Percentiles rank a stretch among this genome's conserved stretches.
Conservation (phyloP, 1,140 invertebrate genomes). For the Probaryconus sp. region DNA sequence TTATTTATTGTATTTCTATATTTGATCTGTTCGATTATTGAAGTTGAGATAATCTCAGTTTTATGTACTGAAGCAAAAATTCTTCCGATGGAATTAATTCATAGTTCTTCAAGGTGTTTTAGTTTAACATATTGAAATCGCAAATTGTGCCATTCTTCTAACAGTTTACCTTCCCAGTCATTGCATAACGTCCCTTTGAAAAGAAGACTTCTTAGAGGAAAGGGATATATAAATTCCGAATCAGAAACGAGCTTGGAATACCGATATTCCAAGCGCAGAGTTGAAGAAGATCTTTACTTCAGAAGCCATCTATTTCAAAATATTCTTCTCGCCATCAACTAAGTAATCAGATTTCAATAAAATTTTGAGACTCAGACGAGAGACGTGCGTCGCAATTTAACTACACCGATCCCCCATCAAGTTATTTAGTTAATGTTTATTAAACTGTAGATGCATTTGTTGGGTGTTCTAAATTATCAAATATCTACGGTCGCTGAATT, state of each 20-base stretch:
- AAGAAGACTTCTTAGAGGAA: constrained; percentile 40
- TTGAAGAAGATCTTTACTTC: constrained; percentile 50
- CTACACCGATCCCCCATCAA: constrained; percentile 13
- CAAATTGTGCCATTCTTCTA: constrained; percentile 49
- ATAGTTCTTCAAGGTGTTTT: too few species aligned
- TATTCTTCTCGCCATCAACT: constrained; percentile 47
- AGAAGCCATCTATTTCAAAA: constrained; percentile 58
- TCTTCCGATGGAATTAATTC: too few species aligned
- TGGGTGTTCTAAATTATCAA: constrained; percentile 34
- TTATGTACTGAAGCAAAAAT: too few species aligned
- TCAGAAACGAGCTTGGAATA: constrained; percentile 49
- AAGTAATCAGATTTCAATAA: constrained; percentile 61
- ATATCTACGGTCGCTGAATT: constrained; percentile 35
- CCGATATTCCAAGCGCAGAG: constrained; percentile 36
- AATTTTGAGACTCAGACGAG: constrained; percentile 45
- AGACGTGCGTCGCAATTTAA: constrained; percentile 46
- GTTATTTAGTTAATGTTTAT: constrained; percentile 39
- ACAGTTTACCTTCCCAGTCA: constrained; percentile 45
- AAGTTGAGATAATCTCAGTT: too few species aligned
- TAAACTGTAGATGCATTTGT: constrained; percentile 31
- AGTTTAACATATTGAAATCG: constrained; percentile 54
- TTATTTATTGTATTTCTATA: too few species aligned
- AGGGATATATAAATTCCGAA: constrained; percentile 56
- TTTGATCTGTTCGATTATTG: too few species aligned
- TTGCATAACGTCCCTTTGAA: constrained; percentile 47